These are phyloP conservation scores for Perodicticus potto DNA, from an alignment of 2,797 vertebrate species.

Conservation along the genomic window DNA sequence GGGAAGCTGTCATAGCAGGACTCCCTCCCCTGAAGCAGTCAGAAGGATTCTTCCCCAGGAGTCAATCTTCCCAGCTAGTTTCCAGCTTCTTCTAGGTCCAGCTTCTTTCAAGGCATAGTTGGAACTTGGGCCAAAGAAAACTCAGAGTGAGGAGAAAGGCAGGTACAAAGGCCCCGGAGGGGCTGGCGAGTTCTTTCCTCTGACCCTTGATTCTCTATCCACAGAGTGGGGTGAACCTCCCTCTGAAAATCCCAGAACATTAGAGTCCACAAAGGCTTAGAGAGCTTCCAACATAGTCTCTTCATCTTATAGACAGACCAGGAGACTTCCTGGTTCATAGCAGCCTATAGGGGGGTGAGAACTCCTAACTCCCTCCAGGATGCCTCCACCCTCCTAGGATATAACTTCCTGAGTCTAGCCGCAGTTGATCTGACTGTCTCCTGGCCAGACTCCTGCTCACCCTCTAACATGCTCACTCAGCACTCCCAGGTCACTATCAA, in stretches of 20 bases:
- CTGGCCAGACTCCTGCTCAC: not conserved
- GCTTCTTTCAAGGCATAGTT: not conserved
- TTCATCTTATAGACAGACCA: not conserved
- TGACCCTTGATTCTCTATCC: not conserved
- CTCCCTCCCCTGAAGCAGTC: not conserved
- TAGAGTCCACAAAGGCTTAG: not conserved
- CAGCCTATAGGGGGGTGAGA: not conserved
- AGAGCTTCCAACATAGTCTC: not conserved
- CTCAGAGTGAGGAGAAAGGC: not conserved
- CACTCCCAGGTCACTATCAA: not conserved
- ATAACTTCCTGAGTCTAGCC: not conserved
- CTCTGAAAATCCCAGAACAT: not conserved
- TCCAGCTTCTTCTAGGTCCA: too few relatives aligned
- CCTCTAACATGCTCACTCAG: not conserved
- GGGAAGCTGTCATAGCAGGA: not conserved
- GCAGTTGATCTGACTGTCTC: not conserved
- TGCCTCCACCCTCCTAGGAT: not conserved
- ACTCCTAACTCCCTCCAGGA: too few relatives aligned
- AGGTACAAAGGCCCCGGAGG: not conserved
- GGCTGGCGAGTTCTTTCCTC: not conserved
- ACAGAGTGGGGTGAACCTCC: not conserved
- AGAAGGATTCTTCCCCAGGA: not conserved
- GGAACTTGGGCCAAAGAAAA: not conserved
- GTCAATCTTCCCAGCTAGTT: not conserved
- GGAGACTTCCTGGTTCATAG: not conserved